These are phyloP conservation scores for Xenopus tropicalis DNA, from an alignment of 2,113 vertebrate genomes.

Conservation along the genomic window UCB_Xtro_10.0 CM004443.2:49846501-49847000, in stretches of 20 bases:
- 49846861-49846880: background rate
- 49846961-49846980: too few relatives aligned
- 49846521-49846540: slow-evolving; percentile 28
- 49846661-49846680: slow-evolving; percentile 9
- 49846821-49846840: too few relatives aligned
- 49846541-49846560: slow-evolving; percentile 39
- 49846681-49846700: slow-evolving; percentile 3
- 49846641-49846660: slow-evolving; percentile 50
- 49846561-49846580: slow-evolving; percentile 55
- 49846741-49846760: background rate
- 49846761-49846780: background rate
- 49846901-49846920: too few relatives aligned
- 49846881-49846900: too few relatives aligned
- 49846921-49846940: too few relatives aligned
- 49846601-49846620: slow-evolving; percentile 55
- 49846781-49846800: background rate
- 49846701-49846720: slow-evolving; percentile 1
- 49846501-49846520: slow-evolving; percentile 12
- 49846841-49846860: background rate
- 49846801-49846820: background rate
- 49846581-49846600: slow-evolving; percentile 60
- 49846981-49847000: too few relatives aligned
- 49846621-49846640: slow-evolving; percentile 48
- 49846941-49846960: too few relatives aligned
- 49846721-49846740: background rate